Percentiles rank a stretch among this genome's conserved stretches.
phyloP scores from a whole-genome alignment of 1,140 invertebrate genomes.

The Luehdorfia chinensis region DNA sequence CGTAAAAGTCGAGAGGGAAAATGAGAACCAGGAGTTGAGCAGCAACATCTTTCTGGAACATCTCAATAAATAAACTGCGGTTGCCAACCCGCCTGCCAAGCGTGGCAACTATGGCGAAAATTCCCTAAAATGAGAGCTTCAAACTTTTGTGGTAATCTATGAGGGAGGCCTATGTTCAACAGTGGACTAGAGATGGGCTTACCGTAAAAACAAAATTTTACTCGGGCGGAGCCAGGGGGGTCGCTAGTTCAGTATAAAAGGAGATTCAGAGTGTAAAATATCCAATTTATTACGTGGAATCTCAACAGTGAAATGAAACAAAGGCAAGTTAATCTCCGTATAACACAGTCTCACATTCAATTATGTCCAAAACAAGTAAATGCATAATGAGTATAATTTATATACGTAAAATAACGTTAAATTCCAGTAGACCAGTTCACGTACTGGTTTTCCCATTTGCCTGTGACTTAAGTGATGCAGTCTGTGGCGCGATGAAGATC shows the following conservation, averaged over 20 bases:
- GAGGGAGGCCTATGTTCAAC: no score
- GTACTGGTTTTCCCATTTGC: slow-evolving; percentile 17
- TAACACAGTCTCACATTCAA: slow-evolving; percentile 39
- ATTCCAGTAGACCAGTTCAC: slow-evolving; percentile 15
- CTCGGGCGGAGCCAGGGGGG: no score
- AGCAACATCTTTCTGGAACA: no score
- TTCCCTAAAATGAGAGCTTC: no score
- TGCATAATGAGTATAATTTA: slow-evolving; percentile 27
- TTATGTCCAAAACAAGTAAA: slow-evolving; percentile 40
- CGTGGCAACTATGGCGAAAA: no score
- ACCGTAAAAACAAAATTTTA: no score
- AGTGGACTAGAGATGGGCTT: neutral
- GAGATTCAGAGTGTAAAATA: slow-evolving; percentile 14
- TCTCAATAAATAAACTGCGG: no score
- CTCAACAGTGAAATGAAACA: slow-evolving; percentile 32
- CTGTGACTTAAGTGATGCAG: slow-evolving; percentile 15
- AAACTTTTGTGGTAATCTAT: no score
- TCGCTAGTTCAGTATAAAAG: slow-evolving; percentile 12
- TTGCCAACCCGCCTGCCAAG: no score
- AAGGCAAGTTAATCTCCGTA: slow-evolving; percentile 35
- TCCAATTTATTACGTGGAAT: slow-evolving; percentile 23
- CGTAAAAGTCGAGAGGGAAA: no score
- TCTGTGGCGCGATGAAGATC: slow-evolving; percentile 22
- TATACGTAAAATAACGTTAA: slow-evolving; percentile 12
- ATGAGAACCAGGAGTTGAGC: no score